Base-by-base conservation (phyloP, 2,888 invertebrate species). In the Mongoloraphidia duomilia region DNA sequence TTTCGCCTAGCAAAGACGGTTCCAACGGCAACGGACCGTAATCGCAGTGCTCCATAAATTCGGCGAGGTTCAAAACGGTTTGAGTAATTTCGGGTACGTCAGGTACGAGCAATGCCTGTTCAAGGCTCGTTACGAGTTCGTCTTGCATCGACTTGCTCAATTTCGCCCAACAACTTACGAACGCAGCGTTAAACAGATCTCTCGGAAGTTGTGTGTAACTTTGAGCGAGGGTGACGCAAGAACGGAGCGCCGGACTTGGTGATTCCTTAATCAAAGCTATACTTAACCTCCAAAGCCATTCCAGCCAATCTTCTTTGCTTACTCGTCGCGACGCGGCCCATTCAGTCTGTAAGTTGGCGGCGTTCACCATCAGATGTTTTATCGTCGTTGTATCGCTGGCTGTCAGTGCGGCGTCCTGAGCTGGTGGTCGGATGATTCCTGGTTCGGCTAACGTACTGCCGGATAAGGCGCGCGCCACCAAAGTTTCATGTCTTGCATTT, bases 11-110 rank as follows among this genome's bases (percentile, higher is more conserved):
- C 45, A 94, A 69, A 51, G 86, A 83, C 0, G 88, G 81, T 51
- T 92, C 84, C 51, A 98, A 76, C 0, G 96, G 95, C 53, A 98
- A 69, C 0, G 95, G 87, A 26, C 95, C 95, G 62, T 91, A 86
- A 61, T 98, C 97, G 61, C 96, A 97, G 63, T 98, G 98, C 61
- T 98, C 98, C 94, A 98, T 96, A 61, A 99, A 99, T 67, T 98
- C 98, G 0, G 96, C 96, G 53, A 99, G 72, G 71, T 98, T 98
- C 11, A 99, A 74, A 52, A 97, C 87, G 0, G 94, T 93, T 61
- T 96, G 96, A 0, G 94, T 95, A 41, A 96, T 84, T 65, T 97
- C 96, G 0, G 95, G 93, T 48, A 95, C 81, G 62, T 95, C 95
- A 5, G 92, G 91, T 0, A 94, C 91, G 51, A 83, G 82, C 8